These are phyloP conservation scores for Heliothis virescens DNA, from an alignment of 1,140 invertebrate species.

Conservation along the genomic window DNA sequence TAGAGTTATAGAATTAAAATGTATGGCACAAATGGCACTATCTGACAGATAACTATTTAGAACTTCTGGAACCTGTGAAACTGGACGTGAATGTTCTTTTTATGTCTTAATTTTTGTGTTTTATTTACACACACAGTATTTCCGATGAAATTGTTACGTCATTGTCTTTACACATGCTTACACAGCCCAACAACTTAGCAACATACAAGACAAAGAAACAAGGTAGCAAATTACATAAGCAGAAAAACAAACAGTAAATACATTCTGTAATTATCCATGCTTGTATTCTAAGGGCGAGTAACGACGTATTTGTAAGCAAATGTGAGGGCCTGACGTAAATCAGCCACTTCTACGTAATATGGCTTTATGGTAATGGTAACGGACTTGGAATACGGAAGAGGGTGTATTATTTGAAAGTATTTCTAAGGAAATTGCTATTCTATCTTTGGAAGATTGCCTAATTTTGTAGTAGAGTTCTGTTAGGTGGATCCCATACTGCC, in stretches of 20 bases:
- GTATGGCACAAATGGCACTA: too few species aligned
- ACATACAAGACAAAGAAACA: background rate
- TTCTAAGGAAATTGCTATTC: background rate
- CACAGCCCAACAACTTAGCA: background rate
- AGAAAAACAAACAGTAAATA: constrained; percentile 7
- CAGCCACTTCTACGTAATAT: constrained; percentile 9
- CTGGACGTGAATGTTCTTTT: too few species aligned
- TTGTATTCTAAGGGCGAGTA: constrained; percentile 37
- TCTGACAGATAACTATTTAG: too few species aligned
- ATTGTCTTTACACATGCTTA: too few species aligned
- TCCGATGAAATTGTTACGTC: too few species aligned
- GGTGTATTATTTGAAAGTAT: background rate
- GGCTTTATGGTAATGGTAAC: constrained; percentile 1
- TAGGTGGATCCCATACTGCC: too few species aligned
- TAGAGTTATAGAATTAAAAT: too few species aligned
- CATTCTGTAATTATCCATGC: background rate
- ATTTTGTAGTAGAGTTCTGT: too few species aligned
- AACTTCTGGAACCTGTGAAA: too few species aligned
- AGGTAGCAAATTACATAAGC: background rate
- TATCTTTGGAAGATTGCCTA: too few species aligned
- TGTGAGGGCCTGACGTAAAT: constrained; percentile 53
- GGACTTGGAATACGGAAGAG: background rate
- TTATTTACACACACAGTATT: too few species aligned
- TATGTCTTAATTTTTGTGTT: too few species aligned
- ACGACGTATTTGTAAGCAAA: constrained; percentile 59